Conservation (phyloP, 2,888 invertebrate genomes). For the Nemotelus pantherinus region DNA sequence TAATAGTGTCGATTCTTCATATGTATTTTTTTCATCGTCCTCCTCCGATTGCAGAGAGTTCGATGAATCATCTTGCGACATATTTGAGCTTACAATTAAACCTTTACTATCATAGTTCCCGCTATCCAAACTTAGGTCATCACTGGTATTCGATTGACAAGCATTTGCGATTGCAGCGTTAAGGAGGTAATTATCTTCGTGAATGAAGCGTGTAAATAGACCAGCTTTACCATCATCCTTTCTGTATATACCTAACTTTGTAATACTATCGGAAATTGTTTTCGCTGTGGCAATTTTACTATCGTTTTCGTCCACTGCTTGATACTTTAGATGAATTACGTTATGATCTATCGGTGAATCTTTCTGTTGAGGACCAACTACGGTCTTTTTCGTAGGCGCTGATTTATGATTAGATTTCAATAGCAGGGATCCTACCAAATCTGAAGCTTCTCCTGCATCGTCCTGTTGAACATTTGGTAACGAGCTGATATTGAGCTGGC, state of each 20-base stretch:
- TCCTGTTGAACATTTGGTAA: conserved; percentile 57
- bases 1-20: conserved; percentile 36
- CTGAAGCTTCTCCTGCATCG: neutral
- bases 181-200: conserved; percentile 47
- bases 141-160: neutral
- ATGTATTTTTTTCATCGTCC: conserved; percentile 26
- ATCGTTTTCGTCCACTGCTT: neutral
- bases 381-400: neutral
- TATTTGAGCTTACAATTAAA: neutral
- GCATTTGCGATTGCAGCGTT: conserved; percentile 6
- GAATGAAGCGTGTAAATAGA: conserved; percentile 44
- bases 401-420: neutral
- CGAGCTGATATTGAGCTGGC: conserved; percentile 75
- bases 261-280: neutral
- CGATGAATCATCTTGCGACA: neutral
- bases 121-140: conserved; percentile 2
- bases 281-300: neutral
- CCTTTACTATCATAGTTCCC: neutral
- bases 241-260: neutral
- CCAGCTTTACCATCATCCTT: neutral
- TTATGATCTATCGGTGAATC: neutral
- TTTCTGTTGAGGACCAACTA: neutral
- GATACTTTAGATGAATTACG: neutral
- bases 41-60: conserved; percentile 40
- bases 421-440: neutral